Base-by-base conservation (phyloP, 2,113 vertebrate species). In the Pygoscelis adeliae region DNA sequence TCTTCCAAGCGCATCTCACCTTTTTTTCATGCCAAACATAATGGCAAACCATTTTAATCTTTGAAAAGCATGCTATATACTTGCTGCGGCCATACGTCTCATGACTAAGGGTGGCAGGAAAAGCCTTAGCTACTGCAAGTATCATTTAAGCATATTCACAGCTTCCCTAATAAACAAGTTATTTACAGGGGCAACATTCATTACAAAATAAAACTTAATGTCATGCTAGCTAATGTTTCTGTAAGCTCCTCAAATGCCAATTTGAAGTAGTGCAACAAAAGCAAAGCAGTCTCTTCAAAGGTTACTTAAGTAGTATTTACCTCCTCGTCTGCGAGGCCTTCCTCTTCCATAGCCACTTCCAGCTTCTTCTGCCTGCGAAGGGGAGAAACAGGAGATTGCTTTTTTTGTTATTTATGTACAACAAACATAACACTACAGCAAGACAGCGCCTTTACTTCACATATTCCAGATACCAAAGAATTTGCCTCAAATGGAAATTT, bases 271-370 rank as follows among this genome's bases (percentile, higher is more conserved):
- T 18, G 16, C 3, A 5, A 83, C 44, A 86, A 86, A 82, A 89
- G 62, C 23, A 93, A 78, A 76, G 44, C 7, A 13, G 29, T 21
- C 47, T 82, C 49, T 82, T 73, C 26, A 77, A 32, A 73, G 15
- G 30, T 69, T 62, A 56, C 18, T 80, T 11, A 61, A 50, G 19
- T 25, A 42, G 17, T 18, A 29, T 97, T 98, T 98, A 99, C 99
- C 98, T 99, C 99, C 93, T 99, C 99, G 44, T 99, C 99, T 69
- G 98, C 99, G 44, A 99, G 97, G 47, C 99, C 99, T 97, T 99
- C 99, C 42, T 99, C 99, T 47, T 99, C 99, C 99, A 99, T 99
- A 88, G 98, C 99, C 84, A 99, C 99, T 98, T 99, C 99, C 79
- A 99, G 98, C 95, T 99, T 99, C 98, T 99, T 99, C 97, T 99